Conservation (phyloP, 1,140 invertebrate species). For the Fragariocoptes setiger region DNA sequence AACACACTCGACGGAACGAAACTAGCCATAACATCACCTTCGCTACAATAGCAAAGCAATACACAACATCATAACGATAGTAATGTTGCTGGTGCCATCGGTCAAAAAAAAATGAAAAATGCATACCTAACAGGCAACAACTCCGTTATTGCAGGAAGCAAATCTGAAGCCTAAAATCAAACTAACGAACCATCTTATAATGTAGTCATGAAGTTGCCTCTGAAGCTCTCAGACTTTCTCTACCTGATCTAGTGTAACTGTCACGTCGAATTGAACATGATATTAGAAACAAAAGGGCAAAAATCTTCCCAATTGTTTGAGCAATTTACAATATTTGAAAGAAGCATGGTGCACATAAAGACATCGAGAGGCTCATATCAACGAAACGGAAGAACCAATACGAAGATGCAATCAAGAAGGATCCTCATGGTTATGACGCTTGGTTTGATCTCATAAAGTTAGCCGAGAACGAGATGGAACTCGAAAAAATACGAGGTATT, state of each 20-base stretch:
- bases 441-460: conserved; percentile 95
- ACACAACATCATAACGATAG: no score
- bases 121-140: no score
- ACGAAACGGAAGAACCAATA: conserved; percentile 88
- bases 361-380: conserved; percentile 92
- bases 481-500: conserved; percentile 54
- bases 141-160: not conserved
- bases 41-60: no score
- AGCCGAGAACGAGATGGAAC: conserved; percentile 59
- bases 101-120: no score
- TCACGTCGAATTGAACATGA: conserved; percentile 57
- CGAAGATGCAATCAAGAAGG: conserved; percentile 68
- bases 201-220: not conserved
- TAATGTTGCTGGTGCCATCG: no score
- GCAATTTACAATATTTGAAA: conserved; percentile 95
- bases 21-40: not conserved
- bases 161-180: not conserved
- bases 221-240: not conserved
- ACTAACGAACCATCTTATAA: not conserved
- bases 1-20: not conserved
- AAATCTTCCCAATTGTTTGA: no score
- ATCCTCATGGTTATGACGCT: conserved; percentile 90
- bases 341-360: conserved; percentile 82
- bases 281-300: conserved; percentile 46
- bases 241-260: conserved; percentile 29